Base-by-base conservation (phyloP, 1,140 invertebrate species). In the Drosophila melanica region DNA sequence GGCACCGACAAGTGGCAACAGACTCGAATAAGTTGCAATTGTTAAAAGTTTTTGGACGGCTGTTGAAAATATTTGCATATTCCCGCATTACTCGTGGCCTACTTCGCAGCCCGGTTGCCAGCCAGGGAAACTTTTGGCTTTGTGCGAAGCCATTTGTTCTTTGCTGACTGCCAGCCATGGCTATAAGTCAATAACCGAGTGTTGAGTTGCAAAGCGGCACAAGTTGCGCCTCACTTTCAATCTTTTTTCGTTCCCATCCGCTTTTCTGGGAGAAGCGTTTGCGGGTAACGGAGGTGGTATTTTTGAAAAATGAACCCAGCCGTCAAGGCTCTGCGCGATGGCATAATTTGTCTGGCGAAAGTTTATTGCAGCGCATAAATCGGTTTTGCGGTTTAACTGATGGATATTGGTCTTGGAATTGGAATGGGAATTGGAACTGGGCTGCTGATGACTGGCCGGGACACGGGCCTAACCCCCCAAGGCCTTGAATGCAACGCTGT, bases 341-440 rank as follows among this genome's bases (percentile, higher is more conserved):
- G 64, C 77, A 78, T 85, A 77, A 82, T 87, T 86, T 86, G 82
- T 87, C 82, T 87, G 72, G 51, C 45, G 27, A 30, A 86, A 77
- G 75, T 82, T 86, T 82, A 87, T 79, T 81, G 81, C 82, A 79
- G 82, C 64, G 66, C 78, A 86, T 86, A 86, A 86, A 86, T 87
- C 70, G 81, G 42, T 20, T 72, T 54, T 58, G 54, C 48, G 62
- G 63, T 58, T 68, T 41, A 57, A 41, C 14, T 75, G 66, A 68
- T 73, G 70, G 63, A 60, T 73, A 62, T 73, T 57, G 53, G 39
- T 53, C 35, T 64, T 63, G 58, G 27, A 14, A 63, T 20, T 63
- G 44, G 50, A 35, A 55, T 7, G 1, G 27, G 33, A 18, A 27
- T 16, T 42, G 51, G 39, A 35, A n/a, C 16, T 62, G 48, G 60